Evolutionary conservation across 2,888 invertebrate genomes (phyloP).

Genomic region (Pterobdella sp.): DNA sequence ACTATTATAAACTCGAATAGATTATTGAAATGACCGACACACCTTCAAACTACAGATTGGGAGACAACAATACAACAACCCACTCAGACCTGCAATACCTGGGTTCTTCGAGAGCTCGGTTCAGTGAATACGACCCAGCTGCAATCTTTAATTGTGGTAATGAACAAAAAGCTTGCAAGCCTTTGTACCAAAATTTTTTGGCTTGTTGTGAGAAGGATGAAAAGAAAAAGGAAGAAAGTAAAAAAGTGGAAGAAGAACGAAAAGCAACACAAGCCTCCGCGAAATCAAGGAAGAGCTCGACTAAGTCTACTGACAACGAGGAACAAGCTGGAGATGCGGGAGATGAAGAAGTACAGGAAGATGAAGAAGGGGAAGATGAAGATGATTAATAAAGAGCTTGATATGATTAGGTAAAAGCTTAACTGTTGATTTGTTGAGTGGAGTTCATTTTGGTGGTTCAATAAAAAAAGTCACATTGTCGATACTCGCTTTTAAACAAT

Average conservation of each 20-base stretch:
- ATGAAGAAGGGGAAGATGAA: conserved; percentile 14
- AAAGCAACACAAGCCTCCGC: background rate
- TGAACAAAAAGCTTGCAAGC: no score
- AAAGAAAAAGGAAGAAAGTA: background rate
- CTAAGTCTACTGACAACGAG: background rate
- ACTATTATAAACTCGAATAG: no score
- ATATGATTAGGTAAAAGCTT: no score
- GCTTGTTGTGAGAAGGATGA: background rate
- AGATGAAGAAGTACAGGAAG: background rate
- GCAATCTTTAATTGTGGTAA: background rate
- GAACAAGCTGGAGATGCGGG: background rate
- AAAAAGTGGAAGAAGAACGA: background rate
- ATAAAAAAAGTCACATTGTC: no score
- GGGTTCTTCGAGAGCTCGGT: background rate
- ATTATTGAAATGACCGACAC: no score
- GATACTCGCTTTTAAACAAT: no score
- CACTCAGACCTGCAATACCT: background rate
- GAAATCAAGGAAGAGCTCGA: background rate
- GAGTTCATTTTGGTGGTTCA: no score
- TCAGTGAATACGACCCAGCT: background rate
- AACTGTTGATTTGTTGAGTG: no score
- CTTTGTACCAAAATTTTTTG: background rate
- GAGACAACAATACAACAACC: background rate
- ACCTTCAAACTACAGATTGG: background rate
- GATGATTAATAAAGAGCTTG: background rate